These are phyloP conservation scores for Tyto alba DNA, from an alignment of 2,113 vertebrate genomes.

Conservation along the genomic window DNA sequence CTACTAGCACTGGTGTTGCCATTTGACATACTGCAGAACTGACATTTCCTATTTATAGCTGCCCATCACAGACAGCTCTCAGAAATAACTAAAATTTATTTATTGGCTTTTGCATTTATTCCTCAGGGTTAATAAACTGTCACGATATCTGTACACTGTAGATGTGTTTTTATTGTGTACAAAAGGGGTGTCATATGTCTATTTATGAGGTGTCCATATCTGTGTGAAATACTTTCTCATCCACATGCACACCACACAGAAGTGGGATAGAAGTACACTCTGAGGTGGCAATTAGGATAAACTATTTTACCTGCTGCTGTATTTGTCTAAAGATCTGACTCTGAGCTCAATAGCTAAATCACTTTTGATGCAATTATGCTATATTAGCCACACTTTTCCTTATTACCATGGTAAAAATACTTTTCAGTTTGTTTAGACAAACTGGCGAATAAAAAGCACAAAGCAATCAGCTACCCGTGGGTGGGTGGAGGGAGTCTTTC, in stretches of 20 bases:
- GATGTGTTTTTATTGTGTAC: neutral
- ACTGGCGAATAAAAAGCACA: neutral
- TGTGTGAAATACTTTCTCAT: neutral
- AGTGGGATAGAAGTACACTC: neutral
- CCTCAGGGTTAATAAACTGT: neutral
- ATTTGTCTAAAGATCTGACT: neutral
- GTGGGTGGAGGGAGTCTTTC: neutral
- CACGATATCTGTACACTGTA: neutral
- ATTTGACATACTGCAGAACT: neutral
- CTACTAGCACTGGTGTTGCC: neutral
- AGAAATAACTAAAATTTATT: neutral
- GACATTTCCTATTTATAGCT: neutral
- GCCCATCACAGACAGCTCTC: neutral
- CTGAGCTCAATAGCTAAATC: neutral
- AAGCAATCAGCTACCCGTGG: neutral
- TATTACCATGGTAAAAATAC: neutral
- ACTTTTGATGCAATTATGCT: neutral
- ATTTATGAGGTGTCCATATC: neutral
- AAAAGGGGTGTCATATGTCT: neutral
- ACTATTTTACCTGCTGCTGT: neutral
- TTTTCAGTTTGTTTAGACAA: neutral
- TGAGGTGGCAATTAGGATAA: neutral
- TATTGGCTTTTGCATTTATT: neutral
- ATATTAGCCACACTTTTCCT: neutral
- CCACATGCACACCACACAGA: neutral